Conservation (phyloP, 2,888 invertebrate species). For the Synergus umbraculus region DNA sequence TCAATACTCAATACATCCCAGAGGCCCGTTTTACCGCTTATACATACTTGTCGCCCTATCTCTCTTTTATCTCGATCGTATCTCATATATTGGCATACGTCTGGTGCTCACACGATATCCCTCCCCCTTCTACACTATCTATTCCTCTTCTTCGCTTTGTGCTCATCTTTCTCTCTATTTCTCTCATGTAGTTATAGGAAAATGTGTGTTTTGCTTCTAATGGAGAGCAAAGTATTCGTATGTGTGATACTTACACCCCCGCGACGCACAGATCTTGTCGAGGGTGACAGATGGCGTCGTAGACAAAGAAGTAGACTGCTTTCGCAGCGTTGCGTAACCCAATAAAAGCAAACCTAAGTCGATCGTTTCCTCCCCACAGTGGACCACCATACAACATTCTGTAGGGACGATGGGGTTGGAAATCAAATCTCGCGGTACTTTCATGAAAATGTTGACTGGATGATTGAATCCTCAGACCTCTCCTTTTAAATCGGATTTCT, state of each 20-base stretch:
- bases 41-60: constrained; percentile 64
- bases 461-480: constrained; percentile 6
- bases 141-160: not conserved
- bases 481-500: not conserved
- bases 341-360: constrained; percentile 60
- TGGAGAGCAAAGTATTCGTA: constrained; percentile 24
- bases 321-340: constrained; percentile 67
- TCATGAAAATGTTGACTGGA: constrained; percentile 18
- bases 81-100: constrained; percentile 56
- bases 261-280: constrained; percentile 45
- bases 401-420: constrained; percentile 66
- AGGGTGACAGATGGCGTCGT: constrained; percentile 70
- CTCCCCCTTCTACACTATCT: constrained; percentile 24
- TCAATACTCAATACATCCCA: constrained; percentile 72
- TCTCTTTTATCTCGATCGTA: constrained; percentile 70
- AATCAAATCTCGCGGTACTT: constrained; percentile 63
- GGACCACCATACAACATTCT: constrained; percentile 12
- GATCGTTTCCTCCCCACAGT: constrained; percentile 36
- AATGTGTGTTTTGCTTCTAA: constrained; percentile 50
- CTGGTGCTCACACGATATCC: constrained; percentile 40
- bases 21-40: constrained; percentile 63
- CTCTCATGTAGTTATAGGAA: constrained; percentile 44
- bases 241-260: constrained; percentile 43
- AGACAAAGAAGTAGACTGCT: constrained; percentile 69
- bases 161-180: not conserved